These are phyloP conservation scores for Spheniscus mendiculus DNA, from an alignment of 2,113 vertebrate genomes.

Conservation along the genomic window DNA sequence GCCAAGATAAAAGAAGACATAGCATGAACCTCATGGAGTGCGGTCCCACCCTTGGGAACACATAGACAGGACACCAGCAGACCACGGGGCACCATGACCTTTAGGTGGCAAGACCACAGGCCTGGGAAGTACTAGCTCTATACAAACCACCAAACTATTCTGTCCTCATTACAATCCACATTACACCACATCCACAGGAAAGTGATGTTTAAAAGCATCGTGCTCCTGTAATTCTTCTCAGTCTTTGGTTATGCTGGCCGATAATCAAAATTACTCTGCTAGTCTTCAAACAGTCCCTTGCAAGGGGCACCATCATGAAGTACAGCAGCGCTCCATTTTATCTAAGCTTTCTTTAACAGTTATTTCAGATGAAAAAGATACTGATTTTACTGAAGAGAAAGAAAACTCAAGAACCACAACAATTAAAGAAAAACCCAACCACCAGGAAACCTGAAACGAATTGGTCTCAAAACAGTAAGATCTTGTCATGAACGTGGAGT, in stretches of 20 bases:
- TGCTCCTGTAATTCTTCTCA: background rate
- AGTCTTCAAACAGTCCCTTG: background rate
- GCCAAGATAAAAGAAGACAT: rapidly evolving
- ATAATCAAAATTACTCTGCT: background rate
- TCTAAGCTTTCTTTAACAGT: background rate
- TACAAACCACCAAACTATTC: rapidly evolving
- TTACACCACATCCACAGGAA: too few relatives aligned
- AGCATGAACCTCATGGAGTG: rapidly evolving
- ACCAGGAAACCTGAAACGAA: rapidly evolving
- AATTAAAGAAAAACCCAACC: background rate
- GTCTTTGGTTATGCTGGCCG: rapidly evolving
- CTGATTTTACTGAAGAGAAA: background rate
- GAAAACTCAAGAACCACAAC: background rate
- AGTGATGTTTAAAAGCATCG: rapidly evolving
- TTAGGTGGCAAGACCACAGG: background rate
- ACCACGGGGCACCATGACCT: background rate
- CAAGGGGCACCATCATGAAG: rapidly evolving
- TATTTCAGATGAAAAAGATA: background rate
- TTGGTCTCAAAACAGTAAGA: background rate
- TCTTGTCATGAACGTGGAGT: rapidly evolving
- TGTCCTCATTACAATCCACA: background rate
- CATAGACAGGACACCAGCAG: background rate
- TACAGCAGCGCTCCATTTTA: background rate
- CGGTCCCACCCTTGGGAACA: background rate
- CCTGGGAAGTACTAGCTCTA: background rate